Evolutionary conservation across 2,888 invertebrate species (phyloP), one percentile per base, ranked within the genome.

Genomic region (Eubasilissa splendida): DNA sequence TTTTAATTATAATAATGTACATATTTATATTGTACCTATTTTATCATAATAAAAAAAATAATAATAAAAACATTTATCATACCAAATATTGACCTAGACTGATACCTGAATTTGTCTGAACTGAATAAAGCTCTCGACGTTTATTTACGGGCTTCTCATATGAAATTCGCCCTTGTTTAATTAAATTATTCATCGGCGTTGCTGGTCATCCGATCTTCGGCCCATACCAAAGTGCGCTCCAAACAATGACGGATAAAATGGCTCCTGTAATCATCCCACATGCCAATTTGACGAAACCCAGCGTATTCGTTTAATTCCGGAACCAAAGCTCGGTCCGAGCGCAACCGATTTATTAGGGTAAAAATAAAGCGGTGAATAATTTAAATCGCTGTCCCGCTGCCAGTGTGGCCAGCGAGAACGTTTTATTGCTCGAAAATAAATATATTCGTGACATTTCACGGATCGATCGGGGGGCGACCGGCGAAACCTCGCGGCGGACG

Each of bases 311-410:
- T 83, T 82, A 82, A 80, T 82, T 83, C 77, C 73, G 77, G 79
- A 83, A 76, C 59, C 81, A 80, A 63, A 68, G 80, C 77, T 79
- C 68, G 75, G 77, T 80, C 70, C 71, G 80, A 68, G 79, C 70
- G 59, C 65, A 76, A 59, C 76, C 82, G 77, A 83, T 83, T 83
- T 83, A 83, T 83, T 79, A 74, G 82, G 83, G 80, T 71, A 76
- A 82, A 82, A 82, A 82, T 73, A 77, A 80, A 78, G 80, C 79
- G 83, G 83, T 83, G 83, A 80, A 83, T 83, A 83, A 82, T 83
- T 83, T 83, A 83, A 82, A 82, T 80, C 76, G 74, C 76, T 80
- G 70, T 76, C 76, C 75, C 53, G 74, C 54, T 56, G 22, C 53
- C 54, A 52, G 70, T 56, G 63, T 56, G 76, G 81, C 58, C 81